phyloP scores from a whole-genome alignment of 2,797 vertebrate species.

The Borostomias antarcticus region DNA sequence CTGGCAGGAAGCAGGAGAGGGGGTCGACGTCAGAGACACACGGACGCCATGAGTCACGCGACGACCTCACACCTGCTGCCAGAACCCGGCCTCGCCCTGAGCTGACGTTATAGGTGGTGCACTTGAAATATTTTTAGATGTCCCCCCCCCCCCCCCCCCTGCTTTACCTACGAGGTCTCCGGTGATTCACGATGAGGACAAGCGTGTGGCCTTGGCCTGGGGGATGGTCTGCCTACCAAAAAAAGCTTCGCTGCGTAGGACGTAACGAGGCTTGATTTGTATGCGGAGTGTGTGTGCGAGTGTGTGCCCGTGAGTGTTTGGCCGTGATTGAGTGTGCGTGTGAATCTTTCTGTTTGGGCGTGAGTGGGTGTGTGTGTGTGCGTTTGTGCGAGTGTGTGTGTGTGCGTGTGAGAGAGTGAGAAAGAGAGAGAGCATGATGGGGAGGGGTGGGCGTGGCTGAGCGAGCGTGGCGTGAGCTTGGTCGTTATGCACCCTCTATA shows the following conservation, averaged over 20 bases:
- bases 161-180: not conserved
- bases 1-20: no score
- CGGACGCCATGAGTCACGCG: not conserved
- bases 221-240: conserved; percentile 20
- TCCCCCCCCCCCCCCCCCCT: not conserved
- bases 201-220: conserved; percentile 13
- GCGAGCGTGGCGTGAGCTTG: no score
- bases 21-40: not conserved
- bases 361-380: no score
- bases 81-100: not conserved
- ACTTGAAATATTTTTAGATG: not conserved
- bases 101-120: conserved; percentile 1
- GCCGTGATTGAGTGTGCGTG: not conserved
- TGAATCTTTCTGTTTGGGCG: not conserved
- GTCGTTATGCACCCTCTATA: no score
- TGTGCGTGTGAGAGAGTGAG: no score
- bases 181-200: conserved; percentile 39
- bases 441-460: no score
- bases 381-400: not conserved
- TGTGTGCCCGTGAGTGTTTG: not conserved
- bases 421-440: not conserved
- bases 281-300: conserved; percentile 18
- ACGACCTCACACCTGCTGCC: not conserved
- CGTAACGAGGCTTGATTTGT: conserved; percentile 22
- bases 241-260: conserved; percentile 28